Percentiles rank a stretch among this genome's conserved stretches.
These are phyloP conservation scores for Athripsodes cinereus DNA, from an alignment of 2,888 invertebrate species.

Conservation along the genomic window DNA sequence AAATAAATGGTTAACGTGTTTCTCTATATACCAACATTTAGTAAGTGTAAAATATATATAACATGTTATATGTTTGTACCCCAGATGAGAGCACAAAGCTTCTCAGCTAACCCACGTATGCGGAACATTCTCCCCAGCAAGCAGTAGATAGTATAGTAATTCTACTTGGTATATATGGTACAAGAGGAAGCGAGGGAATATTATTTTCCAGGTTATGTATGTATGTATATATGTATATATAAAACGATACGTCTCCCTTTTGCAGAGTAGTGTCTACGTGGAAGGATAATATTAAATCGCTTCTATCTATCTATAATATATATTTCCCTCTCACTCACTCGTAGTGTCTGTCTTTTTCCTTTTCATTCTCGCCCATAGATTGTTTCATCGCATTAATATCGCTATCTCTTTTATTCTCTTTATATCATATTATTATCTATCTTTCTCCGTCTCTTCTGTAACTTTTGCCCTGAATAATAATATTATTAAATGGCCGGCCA, in stretches of 20 bases:
- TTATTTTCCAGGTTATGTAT: conserved; percentile 15
- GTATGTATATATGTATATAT: too few relatives aligned
- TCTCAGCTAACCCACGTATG: conserved; percentile 5
- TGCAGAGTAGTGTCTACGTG: conserved; percentile 25
- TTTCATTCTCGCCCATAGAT: conserved; percentile 26
- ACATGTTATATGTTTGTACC: too few relatives aligned
- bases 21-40: too few relatives aligned
- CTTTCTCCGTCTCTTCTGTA: conserved; percentile 30
- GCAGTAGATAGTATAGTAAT: too few relatives aligned
- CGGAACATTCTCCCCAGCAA: conserved; percentile 8
- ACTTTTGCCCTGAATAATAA: conserved; percentile 25
- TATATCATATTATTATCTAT: conserved; percentile 8
- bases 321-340: conserved; percentile 26
- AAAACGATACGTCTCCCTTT: conserved; percentile 19
- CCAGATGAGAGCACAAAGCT: too few relatives aligned
- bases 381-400: conserved; percentile 17
- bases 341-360: conserved; percentile 22
- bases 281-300: conserved; percentile 36
- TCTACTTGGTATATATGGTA: too few relatives aligned
- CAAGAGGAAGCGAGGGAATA: conserved; percentile 5
- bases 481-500: conserved; percentile 25
- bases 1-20: too few relatives aligned
- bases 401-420: conserved; percentile 7
- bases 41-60: too few relatives aligned
- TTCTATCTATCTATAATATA: conserved; percentile 21